Conservation (phyloP, 2,113 vertebrate genomes). For the Chloropsis cyanopogon region DNA sequence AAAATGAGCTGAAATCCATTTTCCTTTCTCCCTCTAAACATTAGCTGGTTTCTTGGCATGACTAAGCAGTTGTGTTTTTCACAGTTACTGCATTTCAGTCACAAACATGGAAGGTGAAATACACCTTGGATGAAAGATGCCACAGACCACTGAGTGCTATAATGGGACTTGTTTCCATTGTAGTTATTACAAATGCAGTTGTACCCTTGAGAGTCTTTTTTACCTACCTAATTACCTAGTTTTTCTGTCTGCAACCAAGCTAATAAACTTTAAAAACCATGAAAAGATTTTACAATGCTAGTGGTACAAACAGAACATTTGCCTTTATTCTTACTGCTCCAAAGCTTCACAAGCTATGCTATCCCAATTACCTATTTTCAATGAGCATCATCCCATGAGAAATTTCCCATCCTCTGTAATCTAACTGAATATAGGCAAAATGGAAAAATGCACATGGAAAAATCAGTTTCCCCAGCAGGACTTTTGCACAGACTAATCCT, state of each 20-base stretch:
- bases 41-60: neutral
- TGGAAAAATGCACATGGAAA: slow-evolving; percentile 8
- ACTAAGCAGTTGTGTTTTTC: neutral
- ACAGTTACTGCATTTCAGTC: neutral
- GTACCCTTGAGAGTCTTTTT: neutral
- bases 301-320: neutral
- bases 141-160: neutral
- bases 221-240: neutral
- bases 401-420: neutral
- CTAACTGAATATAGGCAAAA: neutral
- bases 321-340: neutral
- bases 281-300: neutral
- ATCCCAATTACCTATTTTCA: slow-evolving; percentile 15
- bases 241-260: neutral
- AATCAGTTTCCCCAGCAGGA: neutral
- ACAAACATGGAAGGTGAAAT: neutral
- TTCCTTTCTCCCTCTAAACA: neutral
- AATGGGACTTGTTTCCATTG: neutral
- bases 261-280: slow-evolving; percentile 14
- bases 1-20: neutral
- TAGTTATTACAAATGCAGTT: neutral
- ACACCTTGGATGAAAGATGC: neutral
- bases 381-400: neutral
- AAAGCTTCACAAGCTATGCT: neutral
- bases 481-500: neutral